Conservation (phyloP, 2,113 vertebrate species). For the Gymnorhina tibicen region DNA sequence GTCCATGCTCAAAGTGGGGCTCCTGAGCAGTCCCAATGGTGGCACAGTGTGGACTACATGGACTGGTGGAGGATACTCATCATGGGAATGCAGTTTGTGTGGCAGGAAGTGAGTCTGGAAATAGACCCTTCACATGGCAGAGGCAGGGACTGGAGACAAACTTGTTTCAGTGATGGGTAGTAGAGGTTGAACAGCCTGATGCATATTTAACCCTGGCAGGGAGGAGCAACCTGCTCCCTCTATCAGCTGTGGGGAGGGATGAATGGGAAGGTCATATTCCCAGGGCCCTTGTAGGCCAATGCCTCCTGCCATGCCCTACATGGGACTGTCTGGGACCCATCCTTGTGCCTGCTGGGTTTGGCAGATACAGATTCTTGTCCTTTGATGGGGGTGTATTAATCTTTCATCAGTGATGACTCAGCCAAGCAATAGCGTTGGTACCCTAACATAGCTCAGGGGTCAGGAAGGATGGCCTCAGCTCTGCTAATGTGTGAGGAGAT, state of each 20-base stretch:
- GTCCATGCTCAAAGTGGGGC: neutral
- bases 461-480: neutral
- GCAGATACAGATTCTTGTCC: neutral
- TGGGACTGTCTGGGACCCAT: neutral
- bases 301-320: neutral
- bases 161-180: neutral
- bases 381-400: neutral
- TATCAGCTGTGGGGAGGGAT: neutral
- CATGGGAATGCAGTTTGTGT: neutral
- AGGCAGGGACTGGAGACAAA: neutral
- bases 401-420: neutral
- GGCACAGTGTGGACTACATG: neutral
- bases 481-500: neutral
- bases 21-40: neutral
- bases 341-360: neutral
- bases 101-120: neutral
- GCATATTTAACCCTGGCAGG: neutral
- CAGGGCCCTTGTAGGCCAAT: neutral
- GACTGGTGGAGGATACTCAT: neutral
- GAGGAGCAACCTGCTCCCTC: neutral
- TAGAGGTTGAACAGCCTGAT: neutral
- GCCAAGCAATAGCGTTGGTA: neutral
- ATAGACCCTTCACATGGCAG: fast-evolving
- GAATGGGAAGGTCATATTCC: neutral
- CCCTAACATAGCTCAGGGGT: neutral